phyloP scores from a whole-genome alignment of 30 jellyfish, hydroid and myxozoan species.

The Cassiopea andromeda region DNA sequence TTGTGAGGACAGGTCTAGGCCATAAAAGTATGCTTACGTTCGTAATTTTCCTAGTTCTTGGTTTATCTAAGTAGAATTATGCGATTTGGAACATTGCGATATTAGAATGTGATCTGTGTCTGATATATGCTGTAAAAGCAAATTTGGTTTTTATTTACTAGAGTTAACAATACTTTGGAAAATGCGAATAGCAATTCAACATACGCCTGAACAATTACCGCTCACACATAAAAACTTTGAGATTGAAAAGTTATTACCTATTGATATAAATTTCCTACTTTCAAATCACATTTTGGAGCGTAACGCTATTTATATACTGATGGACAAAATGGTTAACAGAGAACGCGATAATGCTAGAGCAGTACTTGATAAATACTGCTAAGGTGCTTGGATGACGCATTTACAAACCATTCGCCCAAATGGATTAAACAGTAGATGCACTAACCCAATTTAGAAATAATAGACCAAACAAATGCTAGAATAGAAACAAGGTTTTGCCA shows the following conservation, averaged over 20 bases:
- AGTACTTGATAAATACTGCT: background rate
- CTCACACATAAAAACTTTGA: background rate
- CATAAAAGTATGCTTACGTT: too few relatives aligned
- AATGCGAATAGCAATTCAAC: background rate
- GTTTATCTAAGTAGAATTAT: too few relatives aligned
- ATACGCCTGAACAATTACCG: background rate
- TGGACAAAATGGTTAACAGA: slow-evolving; percentile 15
- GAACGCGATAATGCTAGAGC: slow-evolving; percentile 12
- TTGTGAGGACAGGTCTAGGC: too few relatives aligned
- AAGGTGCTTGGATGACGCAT: too few relatives aligned
- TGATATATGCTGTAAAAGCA: background rate
- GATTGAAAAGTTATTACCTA: slow-evolving; percentile 13
- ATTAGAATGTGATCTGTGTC: too few relatives aligned
- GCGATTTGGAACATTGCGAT: too few relatives aligned
- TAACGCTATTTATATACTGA: slow-evolving; percentile 6
- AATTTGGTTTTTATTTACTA: slow-evolving; percentile 1
- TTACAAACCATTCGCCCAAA: slow-evolving; percentile 20
- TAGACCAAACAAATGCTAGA: background rate
- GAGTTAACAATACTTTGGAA: background rate
- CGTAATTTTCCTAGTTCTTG: too few relatives aligned
- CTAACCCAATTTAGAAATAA: slow-evolving; percentile 7
- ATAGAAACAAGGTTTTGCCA: slow-evolving; percentile 14
- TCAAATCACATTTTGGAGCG: slow-evolving; percentile 15
- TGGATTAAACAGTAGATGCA: slow-evolving; percentile 28
- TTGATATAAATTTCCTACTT: slow-evolving; percentile 8